Evolutionary conservation across 2,797 vertebrate species (phyloP).

Genomic region (Sebastiscus tertius): DNA sequence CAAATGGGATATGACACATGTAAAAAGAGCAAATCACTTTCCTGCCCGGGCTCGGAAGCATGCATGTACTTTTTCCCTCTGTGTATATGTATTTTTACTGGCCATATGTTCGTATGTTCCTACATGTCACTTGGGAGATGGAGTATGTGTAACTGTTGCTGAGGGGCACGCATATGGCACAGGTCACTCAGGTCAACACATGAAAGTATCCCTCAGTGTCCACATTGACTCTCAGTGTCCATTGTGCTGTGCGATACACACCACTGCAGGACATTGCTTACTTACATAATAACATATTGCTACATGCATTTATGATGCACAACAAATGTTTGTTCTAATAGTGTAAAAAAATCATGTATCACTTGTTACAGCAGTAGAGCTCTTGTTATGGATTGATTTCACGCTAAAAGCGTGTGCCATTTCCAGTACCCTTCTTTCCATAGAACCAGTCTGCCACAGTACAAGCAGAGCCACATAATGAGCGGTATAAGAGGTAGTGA

Average conservation of each 20-base stretch:
- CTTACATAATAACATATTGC: neutral
- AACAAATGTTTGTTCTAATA: neutral
- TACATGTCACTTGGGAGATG: conserved; percentile 5
- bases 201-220: conserved; percentile 31
- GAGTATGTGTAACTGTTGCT: conserved; percentile 18
- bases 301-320: neutral
- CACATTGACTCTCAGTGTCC: neutral
- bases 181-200: conserved; percentile 51
- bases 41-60: conserved; percentile 14
- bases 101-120: neutral
- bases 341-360: neutral
- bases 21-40: conserved; percentile 41
- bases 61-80: conserved; percentile 9
- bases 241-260: neutral
- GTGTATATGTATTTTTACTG: conserved; percentile 6
- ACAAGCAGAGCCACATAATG: neutral
- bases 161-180: conserved; percentile 21
- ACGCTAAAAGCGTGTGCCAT: neutral
- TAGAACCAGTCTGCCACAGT: neutral
- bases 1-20: conserved; percentile 47
- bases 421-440: conserved; percentile 9
- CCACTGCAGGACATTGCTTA: neutral
- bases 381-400: neutral
- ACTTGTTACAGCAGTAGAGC: neutral
- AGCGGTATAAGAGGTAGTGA: neutral